phyloP scores from a whole-genome alignment of 2,888 invertebrate genomes.

The Cerastoderma edule region DNA sequence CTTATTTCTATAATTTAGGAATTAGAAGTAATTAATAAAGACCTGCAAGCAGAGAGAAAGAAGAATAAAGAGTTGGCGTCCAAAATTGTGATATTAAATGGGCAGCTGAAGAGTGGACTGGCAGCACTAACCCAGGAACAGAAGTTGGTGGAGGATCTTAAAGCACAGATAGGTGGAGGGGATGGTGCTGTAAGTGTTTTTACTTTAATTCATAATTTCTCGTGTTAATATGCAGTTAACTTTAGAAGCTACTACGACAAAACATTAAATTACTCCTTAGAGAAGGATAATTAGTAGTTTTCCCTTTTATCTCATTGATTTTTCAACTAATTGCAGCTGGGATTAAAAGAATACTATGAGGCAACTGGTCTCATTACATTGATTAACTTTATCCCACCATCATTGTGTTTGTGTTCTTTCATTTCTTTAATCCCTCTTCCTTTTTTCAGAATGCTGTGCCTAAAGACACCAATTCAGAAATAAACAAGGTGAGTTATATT shows the following conservation, averaged over 20 bases:
- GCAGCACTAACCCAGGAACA: constrained; percentile 83
- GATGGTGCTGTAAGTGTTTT: constrained; percentile 47
- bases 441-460: constrained; percentile 45
- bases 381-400: no score
- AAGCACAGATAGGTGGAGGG: constrained; percentile 75
- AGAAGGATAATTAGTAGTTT: no score
- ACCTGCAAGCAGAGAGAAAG: constrained; percentile 79
- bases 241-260: no score
- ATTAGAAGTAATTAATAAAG: constrained; percentile 67
- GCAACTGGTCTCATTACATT: no score
- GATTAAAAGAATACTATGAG: no score
- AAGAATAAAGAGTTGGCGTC: constrained; percentile 80
- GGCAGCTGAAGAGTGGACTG: constrained; percentile 83
- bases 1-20: constrained; percentile 66
- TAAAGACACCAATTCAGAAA: constrained; percentile 46
- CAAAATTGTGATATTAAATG: constrained; percentile 79
- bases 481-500: constrained; percentile 43
- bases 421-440: no score
- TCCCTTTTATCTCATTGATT: no score
- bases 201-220: no score
- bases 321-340: no score
- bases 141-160: constrained; percentile 78
- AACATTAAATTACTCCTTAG: no score
- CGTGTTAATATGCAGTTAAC: no score
- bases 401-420: no score